phyloP scores from a whole-genome alignment of 2,113 vertebrate genomes.

The Xyliphius kryptos region DNA sequence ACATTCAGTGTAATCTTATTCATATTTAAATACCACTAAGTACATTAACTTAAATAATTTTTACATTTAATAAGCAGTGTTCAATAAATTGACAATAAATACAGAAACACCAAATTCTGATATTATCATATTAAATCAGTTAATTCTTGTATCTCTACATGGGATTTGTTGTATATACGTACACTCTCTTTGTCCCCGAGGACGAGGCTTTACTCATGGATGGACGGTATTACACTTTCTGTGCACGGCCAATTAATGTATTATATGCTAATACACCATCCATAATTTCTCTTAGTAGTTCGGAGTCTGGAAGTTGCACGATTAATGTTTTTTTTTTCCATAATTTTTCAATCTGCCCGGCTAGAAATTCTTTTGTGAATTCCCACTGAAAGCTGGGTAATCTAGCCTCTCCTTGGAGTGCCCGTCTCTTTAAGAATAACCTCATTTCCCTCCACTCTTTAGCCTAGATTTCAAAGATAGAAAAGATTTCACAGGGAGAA shows the following conservation, averaged over 20 bases:
- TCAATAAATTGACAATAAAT: slow-evolving; percentile 4
- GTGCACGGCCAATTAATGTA: slow-evolving; percentile 28
- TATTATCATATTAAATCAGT: slow-evolving; percentile 22
- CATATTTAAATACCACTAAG: no score
- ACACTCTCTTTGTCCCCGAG: slow-evolving; percentile 28
- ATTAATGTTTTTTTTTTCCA: slow-evolving; percentile 39
- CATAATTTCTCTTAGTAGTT: slow-evolving; percentile 41
- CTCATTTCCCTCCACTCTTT: slow-evolving; percentile 49
- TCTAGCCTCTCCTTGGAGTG: slow-evolving; percentile 49
- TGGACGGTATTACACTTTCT: slow-evolving; percentile 27
- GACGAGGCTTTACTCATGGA: slow-evolving; percentile 30
- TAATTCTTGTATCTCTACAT: slow-evolving; percentile 16
- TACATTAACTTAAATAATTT: no score
- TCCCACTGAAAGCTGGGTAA: slow-evolving; percentile 50
- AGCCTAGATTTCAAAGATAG: slow-evolving; percentile 57
- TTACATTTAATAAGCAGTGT: no score
- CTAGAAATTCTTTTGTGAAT: slow-evolving; percentile 47
- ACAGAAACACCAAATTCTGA: slow-evolving; percentile 7
- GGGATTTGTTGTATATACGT: slow-evolving; percentile 30
- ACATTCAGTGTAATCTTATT: no score
- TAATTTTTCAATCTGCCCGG: slow-evolving; percentile 39
- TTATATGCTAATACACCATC: slow-evolving; percentile 31
- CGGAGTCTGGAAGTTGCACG: slow-evolving; percentile 36
- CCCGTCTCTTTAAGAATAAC: slow-evolving; percentile 49
- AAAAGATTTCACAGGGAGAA: slow-evolving; percentile 36